Percentiles rank a stretch among this genome's conserved stretches.
Conservation (phyloP, 2,888 invertebrate species). For the Lamellibrachia columna region DNA sequence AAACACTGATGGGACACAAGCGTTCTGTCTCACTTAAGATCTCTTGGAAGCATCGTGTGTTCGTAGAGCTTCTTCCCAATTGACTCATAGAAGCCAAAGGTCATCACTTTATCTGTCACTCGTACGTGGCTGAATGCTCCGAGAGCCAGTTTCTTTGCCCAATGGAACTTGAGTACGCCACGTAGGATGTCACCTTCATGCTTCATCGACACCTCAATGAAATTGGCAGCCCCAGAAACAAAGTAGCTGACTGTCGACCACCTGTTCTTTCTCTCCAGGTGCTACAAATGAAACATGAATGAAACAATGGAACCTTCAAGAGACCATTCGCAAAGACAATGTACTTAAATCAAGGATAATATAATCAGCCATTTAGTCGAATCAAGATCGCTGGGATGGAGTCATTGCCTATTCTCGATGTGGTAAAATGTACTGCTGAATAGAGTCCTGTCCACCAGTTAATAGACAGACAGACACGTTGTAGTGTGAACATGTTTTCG, state of each 20-base stretch:
- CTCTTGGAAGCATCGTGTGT: constrained; percentile 46
- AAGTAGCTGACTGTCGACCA: constrained; percentile 62
- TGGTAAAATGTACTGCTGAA: no score
- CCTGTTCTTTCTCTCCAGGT: constrained; percentile 48
- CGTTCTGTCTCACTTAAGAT: not conserved
- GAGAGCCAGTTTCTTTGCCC: constrained; percentile 48
- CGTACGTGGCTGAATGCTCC: constrained; percentile 51
- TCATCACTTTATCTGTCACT: constrained; percentile 51
- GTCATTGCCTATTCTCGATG: no score
- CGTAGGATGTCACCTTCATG: constrained; percentile 58
- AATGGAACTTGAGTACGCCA: constrained; percentile 55
- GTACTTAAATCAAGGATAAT: no score
- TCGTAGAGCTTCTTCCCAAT: constrained; percentile 48
- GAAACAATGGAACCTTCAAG: no score
- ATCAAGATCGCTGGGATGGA: no score
- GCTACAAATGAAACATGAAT: constrained; percentile 44
- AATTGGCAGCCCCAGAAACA: constrained; percentile 66
- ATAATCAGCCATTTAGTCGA: no score
- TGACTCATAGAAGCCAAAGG: constrained; percentile 54
- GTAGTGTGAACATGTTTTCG: no score
- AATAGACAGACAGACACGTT: no score
- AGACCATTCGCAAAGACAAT: no score
- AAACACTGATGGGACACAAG: not conserved
- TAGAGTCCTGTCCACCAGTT: no score
- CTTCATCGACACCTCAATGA: constrained; percentile 58